Percentiles rank a stretch among this genome's conserved stretches.
Conservation (phyloP, 2,797 vertebrate genomes). For the Antrozous pallidus region DNA sequence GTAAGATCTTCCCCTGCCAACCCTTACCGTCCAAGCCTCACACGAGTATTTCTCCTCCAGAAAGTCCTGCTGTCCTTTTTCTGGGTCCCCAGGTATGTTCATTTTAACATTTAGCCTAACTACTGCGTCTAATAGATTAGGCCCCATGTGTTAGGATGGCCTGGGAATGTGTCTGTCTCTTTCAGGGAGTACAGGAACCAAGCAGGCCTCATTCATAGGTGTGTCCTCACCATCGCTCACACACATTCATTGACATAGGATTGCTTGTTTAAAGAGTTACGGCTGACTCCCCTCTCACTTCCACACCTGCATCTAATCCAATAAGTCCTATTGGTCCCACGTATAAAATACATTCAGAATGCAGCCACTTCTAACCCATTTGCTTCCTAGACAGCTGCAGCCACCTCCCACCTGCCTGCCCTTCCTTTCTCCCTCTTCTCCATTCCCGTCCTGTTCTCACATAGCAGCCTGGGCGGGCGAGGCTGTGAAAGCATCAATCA, state of each 20-base stretch:
- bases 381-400: background rate
- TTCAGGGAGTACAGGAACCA: background rate
- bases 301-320: background rate
- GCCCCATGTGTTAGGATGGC: background rate
- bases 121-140: background rate
- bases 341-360: background rate
- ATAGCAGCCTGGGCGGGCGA: background rate
- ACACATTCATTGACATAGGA: background rate
- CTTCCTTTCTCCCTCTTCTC: background rate
- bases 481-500: background rate
- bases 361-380: background rate
- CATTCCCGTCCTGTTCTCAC: background rate
- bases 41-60: background rate
- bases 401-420: rapidly evolving
- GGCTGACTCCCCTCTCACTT: background rate
- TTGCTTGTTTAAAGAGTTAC: background rate
- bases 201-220: background rate
- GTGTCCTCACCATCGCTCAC: background rate
- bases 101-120: background rate
- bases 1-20: background rate
- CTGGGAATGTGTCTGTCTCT: background rate
- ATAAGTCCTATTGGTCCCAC: background rate
- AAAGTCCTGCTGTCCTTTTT: background rate
- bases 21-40: background rate
- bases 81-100: background rate